Evolutionary conservation across 2,888 invertebrate species (phyloP), one percentile per base, ranked within the genome.

Genomic region (Monopis laevigella): DNA sequence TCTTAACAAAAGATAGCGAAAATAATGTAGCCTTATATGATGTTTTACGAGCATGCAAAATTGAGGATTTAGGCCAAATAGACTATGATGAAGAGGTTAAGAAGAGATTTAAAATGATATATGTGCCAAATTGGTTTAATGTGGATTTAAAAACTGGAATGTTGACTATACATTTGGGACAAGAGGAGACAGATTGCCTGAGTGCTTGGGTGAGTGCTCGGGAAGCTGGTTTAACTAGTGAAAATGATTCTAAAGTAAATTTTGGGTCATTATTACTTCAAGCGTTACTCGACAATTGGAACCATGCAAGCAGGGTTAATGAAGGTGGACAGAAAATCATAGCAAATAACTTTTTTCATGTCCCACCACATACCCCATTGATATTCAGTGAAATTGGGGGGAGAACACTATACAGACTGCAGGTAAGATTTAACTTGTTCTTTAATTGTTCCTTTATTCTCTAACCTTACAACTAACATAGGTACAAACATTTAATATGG

Each of bases 141-240:
- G 96, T 98, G 32, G 99, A 99, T 78, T 86, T 99, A 35, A 99
- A 99, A 82, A 98, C 97, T 44, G 99, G 99, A 47, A 93, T 98
- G 93, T 82, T 98, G 56, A 98, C 98, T 6, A 95, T 99, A 64
- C 98, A 98, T 61, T 84, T 99, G 53, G 93, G 93, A 0, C 93
- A 94, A 67, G 99, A 99, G 65, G 99, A 99, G 74, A 92, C 93
- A 1, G 99, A 99, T 65, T 98, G 98, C 65, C 92, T 99, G 58
- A 90, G 96, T 26, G 98, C 99, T 0, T 99, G 99, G 99, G 96
- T 99, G 2, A 96, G 98, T 39, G 94, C 96, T 0, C 91, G 90
- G 64, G 99, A 99, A 64, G 92, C 95, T 16, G 97, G 96, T 0
- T 84, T 98, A 51, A 88, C 90, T 0, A 85, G 65, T 74, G 93